Evolutionary conservation across 1,140 invertebrate genomes (phyloP), one percentile per base, ranked within the genome.

Genomic region (Papilio polyxenes): DNA sequence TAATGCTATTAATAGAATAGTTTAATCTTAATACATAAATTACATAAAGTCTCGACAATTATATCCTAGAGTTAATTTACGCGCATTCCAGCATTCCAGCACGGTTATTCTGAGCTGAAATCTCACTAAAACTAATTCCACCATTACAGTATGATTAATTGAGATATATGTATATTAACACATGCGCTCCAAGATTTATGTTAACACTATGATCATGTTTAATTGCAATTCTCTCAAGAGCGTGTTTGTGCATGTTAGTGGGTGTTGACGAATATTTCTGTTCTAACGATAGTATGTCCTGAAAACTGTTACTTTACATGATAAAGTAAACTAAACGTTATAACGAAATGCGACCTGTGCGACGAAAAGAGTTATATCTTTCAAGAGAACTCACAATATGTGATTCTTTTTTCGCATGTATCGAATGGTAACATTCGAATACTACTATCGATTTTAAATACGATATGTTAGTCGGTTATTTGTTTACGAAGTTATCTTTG

Each of bases 121-220:
- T 49, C 11, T 65, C 78, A 80, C 59, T 80, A 49, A 80, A 80
- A 80, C 78, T 80, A 80, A 69, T 80, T 65, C 78, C 78, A 65
- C 78, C 78, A 80, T 80, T 80, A 80, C 78, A 48, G 59, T 65
- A 80, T 69, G 78, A 80, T 80, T 80, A 80, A 80, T 80, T 80
- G 44, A 80, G 59, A 65, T 80, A 44, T 44, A 44, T 44, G 40
- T 44, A 44, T 44, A 80, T 80, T 65, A 80, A 80, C 40, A 40
- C n/a, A 65, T 2, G 8, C 78, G 59, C 78, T 23, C 9, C 15
- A 48, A 80, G 78, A 80, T 80, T 80, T 80, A 80, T 65, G 17
- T 11, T 65, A 40, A 65, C 78, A 23, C 59, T 80, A 9, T 65
- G n/a, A 40, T 65, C 17, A 80, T 80, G 78, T 17, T 62, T 40